Evolutionary conservation across 2,888 invertebrate species (phyloP).

Genomic region (Mylabris sibirica): DNA sequence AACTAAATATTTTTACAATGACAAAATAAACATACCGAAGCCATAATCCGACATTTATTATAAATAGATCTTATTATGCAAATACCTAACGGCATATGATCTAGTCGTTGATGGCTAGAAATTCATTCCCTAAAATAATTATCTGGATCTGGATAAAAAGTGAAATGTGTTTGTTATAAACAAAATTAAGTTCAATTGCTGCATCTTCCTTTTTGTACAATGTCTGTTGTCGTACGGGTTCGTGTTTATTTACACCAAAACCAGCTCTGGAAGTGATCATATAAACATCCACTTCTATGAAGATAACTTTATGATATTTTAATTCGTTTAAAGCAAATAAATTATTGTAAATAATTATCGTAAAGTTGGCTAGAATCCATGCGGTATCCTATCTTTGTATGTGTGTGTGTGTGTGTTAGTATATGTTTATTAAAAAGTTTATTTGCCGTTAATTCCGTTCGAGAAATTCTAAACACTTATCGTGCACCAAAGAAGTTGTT

Average conservation of each 20-base stretch:
- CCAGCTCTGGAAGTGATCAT: conserved; percentile 27
- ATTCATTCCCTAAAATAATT: conserved; percentile 7
- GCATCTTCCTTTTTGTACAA: background rate
- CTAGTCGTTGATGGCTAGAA: conserved; percentile 16
- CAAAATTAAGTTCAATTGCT: background rate
- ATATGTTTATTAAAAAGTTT: background rate
- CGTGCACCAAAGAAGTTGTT: background rate
- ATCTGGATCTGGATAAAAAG: background rate
- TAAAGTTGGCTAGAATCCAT: conserved; percentile 38
- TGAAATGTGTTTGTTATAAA: conserved; percentile 4
- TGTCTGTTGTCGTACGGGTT: conserved; percentile 1
- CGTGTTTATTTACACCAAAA: conserved; percentile 4
- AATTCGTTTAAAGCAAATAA: conserved; percentile 40
- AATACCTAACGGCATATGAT: conserved; percentile 27
- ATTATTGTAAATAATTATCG: conserved; percentile 41
- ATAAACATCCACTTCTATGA: conserved; percentile 37
- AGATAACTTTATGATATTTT: conserved; percentile 43
- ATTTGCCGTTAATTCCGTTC: conserved; percentile 18
- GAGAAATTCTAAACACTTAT: conserved; percentile 18
- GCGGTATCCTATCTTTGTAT: conserved; percentile 24
- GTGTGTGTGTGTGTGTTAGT: conserved; percentile 5
- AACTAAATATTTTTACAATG: conserved; percentile 5
- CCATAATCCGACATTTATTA: background rate
- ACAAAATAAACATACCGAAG: background rate
- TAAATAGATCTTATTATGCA: conserved; percentile 31